A percentile compares a stretch with the other conserved stretches of the same genome.
Conservation (phyloP, 2,797 vertebrate genomes). For the Lemur catta region DNA sequence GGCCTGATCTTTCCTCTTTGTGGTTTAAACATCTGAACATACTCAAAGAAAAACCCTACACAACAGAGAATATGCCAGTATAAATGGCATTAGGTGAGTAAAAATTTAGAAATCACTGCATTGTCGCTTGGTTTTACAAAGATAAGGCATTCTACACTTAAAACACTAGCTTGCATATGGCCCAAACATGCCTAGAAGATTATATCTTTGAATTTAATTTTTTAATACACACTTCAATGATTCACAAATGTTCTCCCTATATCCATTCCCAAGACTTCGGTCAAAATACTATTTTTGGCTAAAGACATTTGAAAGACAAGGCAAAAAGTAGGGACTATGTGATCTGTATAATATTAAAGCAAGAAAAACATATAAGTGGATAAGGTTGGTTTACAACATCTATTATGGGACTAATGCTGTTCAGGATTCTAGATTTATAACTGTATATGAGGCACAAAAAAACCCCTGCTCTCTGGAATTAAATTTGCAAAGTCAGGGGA, state of each 20-base stretch:
- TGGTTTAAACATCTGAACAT: not conserved
- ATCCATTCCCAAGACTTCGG: not conserved
- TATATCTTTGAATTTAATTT: conserved; percentile 6
- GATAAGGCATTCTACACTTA: not conserved
- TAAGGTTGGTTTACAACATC: not conserved
- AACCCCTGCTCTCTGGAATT: not conserved
- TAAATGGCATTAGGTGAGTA: not conserved
- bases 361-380: not conserved
- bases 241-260: not conserved
- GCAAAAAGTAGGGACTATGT: not conserved
- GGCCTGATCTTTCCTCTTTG: not conserved
- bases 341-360: not conserved
- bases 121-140: not conserved
- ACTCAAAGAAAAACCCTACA: not conserved
- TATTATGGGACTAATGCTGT: not conserved
- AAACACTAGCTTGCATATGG: not conserved
- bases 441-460: not conserved
- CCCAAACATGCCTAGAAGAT: not conserved
- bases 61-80: not conserved
- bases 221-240: not conserved
- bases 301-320: not conserved
- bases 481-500: not conserved
- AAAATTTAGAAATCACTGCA: not conserved
- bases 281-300: not conserved
- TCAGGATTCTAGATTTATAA: not conserved